Base-by-base conservation (phyloP, 2,888 invertebrate genomes). In the Chouioia cunea region DNA sequence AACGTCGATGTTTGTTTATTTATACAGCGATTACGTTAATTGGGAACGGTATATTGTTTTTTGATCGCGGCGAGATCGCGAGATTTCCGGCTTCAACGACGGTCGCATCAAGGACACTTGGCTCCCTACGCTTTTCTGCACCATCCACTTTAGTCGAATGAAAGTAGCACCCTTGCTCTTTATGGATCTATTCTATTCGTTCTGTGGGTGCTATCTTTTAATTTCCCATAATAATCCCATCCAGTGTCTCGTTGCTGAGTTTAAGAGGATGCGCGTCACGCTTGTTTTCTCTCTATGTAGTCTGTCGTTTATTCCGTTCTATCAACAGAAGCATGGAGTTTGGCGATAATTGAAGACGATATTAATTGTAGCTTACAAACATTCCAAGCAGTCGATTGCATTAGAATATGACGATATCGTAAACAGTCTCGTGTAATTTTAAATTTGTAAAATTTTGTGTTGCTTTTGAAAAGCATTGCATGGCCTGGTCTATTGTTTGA, bases 61-160 rank as follows among this genome's bases (percentile, higher is more conserved):
- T 70, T 64, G 60, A 59, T 70, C 63, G 65, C 74, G 76, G 77
- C 83, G 83, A 84, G 83, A 85, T 84, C 84, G 83, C 80, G 84
- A 83, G 83, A 83, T 84, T 81, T 83, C 82, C 83, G 84, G 85
- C 83, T 84, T 82, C 80, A 84, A 84, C 85, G 84, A 83, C 84
- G 85, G 85, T 84, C 85, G 85, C 85, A 85, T 72, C 83, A 85
- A 85, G 84, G 84, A 85, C 85, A 85, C 85, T 85, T 85, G 84
- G 84, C 85, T 84, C 85, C 84, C 83, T 68, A 84, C 83, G 83
- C 81, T 83, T 81, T 82, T 82, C 80, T 81, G 82, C 81, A 83
- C 80, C 83, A 81, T 84, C 80, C 81, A 80, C 80, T 76, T 77
- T 78, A 77, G 75, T 76, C 76, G 74, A 77, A 77, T 76, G 62